Evolutionary conservation across 2,888 invertebrate genomes (phyloP), one percentile per base, ranked within the genome.

Genomic region (Gryllus longicercus): DNA sequence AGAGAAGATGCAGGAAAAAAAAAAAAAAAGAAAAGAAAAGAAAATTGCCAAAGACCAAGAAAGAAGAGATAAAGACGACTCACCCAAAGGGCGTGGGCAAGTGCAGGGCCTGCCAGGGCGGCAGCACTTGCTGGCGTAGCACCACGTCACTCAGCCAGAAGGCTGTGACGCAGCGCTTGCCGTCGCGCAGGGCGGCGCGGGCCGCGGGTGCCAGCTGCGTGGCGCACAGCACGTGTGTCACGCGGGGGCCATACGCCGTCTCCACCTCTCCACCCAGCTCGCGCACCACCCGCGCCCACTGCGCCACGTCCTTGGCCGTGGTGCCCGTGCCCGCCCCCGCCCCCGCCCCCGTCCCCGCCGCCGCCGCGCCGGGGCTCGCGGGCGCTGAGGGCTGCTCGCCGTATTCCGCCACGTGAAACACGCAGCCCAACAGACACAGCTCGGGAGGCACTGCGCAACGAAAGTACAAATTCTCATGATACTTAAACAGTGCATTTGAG

Each of bases 81-180:
- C 83, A 87, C 86, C 90, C 88, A 85, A 90, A 92, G 84, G 94
- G 92, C 81, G 91, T 91, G 14, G 99, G 99, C 84, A 99, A 90
- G 88, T 99, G 99, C 77, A 97, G 89, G 16, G 97, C 96, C 84
- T 95, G 94, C 95, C 95, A 98, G 0, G 99, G 99, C 1, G 98
- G 96, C 79, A 93, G 88, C 84, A 98, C 93, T 85, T 95, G 95
- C 84, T 95, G 95, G 78, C 94, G 93, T 38, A 92, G 86, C 85
- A 99, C 92, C 10, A 96, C 94, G 87, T 99, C 99, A 81, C 95
- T 96, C 51, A 99, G 89, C 96, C 96, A 97, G 86, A 93, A 93
- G 0, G 95, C 92, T 12, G 95, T 96, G 2, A 96, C 94, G 84
- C 95, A 92, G 49, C 93, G 89, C 84, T 92, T 92, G 51, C 91